Conservation (phyloP, 2,113 vertebrate genomes). For the Phylloscopus trochiloides region DNA sequence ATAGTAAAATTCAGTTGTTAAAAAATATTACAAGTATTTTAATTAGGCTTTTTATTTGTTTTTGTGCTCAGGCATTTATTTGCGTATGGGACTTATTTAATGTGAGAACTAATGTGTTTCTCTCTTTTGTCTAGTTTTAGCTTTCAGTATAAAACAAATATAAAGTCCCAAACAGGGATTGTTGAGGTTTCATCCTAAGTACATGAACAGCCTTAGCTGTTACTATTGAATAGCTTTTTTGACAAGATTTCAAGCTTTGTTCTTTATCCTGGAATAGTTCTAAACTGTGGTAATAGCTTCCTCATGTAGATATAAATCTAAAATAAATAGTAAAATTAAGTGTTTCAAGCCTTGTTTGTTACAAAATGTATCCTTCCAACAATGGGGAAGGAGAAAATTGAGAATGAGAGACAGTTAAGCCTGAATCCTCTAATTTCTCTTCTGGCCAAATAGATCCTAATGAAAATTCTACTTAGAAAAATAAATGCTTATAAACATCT, state of each 20-base stretch:
- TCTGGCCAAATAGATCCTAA: not conserved
- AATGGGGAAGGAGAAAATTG: not conserved
- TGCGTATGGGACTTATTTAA: not conserved
- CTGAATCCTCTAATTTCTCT: not conserved
- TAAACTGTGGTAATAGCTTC: not conserved
- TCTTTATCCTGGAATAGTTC: not conserved
- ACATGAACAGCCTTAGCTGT: not conserved
- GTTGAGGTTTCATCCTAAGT: not conserved
- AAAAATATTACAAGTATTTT: not conserved
- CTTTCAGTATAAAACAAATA: not conserved
- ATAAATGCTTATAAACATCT: not conserved
- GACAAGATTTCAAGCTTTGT: not conserved
- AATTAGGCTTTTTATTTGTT: not conserved
- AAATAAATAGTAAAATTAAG: constrained; percentile 21
- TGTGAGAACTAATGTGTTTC: not conserved
- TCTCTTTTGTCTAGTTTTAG: not conserved
- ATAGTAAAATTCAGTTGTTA: not conserved
- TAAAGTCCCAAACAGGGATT: not conserved
- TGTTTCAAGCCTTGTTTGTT: constrained; percentile 13
- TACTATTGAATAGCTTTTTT: not conserved
- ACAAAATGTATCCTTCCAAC: not conserved
- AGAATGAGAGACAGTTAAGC: not conserved
- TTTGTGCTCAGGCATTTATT: not conserved
- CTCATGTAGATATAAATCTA: constrained; percentile 11
- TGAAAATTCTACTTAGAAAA: not conserved